Evolutionary conservation across 2,113 vertebrate genomes (phyloP), one percentile per base, ranked within the genome.

Genomic region (Grantiella picta): DNA sequence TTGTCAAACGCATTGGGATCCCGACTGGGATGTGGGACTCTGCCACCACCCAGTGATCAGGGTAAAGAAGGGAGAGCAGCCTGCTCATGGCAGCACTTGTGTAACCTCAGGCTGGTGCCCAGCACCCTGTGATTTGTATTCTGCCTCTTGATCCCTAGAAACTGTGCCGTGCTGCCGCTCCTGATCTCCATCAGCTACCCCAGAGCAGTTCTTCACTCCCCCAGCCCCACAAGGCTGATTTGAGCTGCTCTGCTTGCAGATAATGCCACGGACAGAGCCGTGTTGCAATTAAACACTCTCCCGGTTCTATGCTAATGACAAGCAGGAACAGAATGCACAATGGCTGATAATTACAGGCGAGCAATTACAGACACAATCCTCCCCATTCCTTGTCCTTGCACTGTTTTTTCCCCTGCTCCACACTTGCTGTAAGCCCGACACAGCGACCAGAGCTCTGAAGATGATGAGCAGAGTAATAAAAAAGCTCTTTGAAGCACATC

Each of bases 11-110:
- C 40, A 7, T 36, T 27, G 70, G 78, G 72, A 72, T 45, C 35
- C 21, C 5, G 10, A 3, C 52, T 22, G 89, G 64, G 71, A 63
- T 16, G 73, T 10, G 77, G 31, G 91, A 65, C 91, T 93, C 76
- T 95, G 94, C 86, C 84, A 92, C 89, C 94, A 82, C 70, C 93
- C 47, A 92, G 91, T 44, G 89, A 77, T 89, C 23, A 4, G 33
- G 4, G 20, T 35, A 6, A 57, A 82, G 76, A 50, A 88, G 33
- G 42, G 64, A 21, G 72, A 59, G 2, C 20, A 71, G 38, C 23
- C 70, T 4, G 70, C 36, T 36, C 28, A 0, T 6, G 53, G 59
- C 2, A 3, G 86, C 31, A 0, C 72, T 64, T 1, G 35, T 1
- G 14, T 0, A 2, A 13, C 3, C 6, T 10, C 84, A 15, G 87